Evolutionary conservation across 2,113 vertebrate genomes (phyloP), one percentile per base, ranked within the genome.

Genomic region (Conger conger): DNA sequence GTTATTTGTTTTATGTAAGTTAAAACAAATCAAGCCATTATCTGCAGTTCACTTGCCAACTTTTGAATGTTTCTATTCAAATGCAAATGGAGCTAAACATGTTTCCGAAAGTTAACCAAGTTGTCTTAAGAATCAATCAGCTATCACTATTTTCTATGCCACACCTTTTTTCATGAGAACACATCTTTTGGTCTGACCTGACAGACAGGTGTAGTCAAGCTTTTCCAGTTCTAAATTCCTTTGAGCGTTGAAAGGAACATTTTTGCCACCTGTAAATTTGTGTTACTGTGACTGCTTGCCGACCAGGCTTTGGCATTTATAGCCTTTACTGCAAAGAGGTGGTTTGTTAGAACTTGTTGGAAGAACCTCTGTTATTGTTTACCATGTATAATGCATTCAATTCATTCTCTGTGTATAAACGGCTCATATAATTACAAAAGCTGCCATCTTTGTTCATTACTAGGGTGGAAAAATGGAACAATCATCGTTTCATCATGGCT

Each of bases 191-290:
- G 23, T 76, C 23, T 33, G 37, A 77, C 80, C 54, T 37, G 80
- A 30, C 63, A n/a, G 30, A 38, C 68, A 36, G n/a, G 84, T 63
- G 50, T 35, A 40, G 84, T 76, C 84, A 77, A 79, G 84, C 40
- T 76, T 85, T 85, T 85, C 84, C 84, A 57, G 84, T 85, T 82
- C 81, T 3, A 50, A 63, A 83, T 81, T 73, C 13, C 36, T 36
- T 37, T 33, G 60, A 20, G 78, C 60, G 30, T 16, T 80, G 30
- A 60, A 35, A 60, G 57, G 81, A 63, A 63, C 30, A 79, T 80
- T 23, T 80, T 80, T 80, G 79, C 23, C 79, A 45, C 79, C 23
- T 30, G 20, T 27, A 45, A 80, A 80, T 27, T 80, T 45, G 38
- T 11, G 20, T 23, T 50, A 80, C 79, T 23, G 38, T 80, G 20